Evolutionary conservation across 2,113 vertebrate species (phyloP), one percentile per base, ranked within the genome.

Genomic region (Callorhinus ursinus): DNA sequence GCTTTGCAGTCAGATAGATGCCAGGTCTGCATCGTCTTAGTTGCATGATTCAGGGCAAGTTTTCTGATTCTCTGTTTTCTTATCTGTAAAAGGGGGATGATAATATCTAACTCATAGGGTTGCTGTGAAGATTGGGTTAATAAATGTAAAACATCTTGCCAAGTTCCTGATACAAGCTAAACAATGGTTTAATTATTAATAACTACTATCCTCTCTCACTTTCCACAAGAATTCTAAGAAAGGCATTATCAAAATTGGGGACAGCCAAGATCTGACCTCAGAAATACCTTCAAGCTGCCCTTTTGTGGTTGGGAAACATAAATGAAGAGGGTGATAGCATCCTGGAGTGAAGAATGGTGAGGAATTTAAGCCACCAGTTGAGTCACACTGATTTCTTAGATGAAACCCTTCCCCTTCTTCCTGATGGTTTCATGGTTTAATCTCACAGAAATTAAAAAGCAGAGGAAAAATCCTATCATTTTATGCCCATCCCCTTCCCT

Each of bases 181-280:
- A 72, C 63, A 95, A 51, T 21, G 53, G 28, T 49, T 93, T 86
- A 82, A 92, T 89, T 57, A 94, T 72, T 83, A 94, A 16, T 46
- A 91, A 88, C 77, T 89, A 74, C 46, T n/a, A 74, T 33, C 36
- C 16, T 77, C 46, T 82, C 80, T 79, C n/a, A 65, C 67, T 89
- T 87, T 76, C 42, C 79, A 89, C 80, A 79, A 76, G 61, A 93
- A 91, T 69, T 90, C 80, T 79, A 83, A 89, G 80, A 83, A 95
- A 93, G 28, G 15, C 11, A 90, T 72, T 84, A 95, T 33, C 55
- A 81, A 84, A 71, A 63, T 5, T 71, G 42, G 22, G 76, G 76
- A 15, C 33, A 90, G 84, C 26, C 51, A 59, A 88, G 79, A 79
- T 39, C 57, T 67, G 57, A 49, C 36, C 24, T 90, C 46, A 80